Evolutionary conservation across 2,888 invertebrate genomes (phyloP), one percentile per base, ranked within the genome.

Genomic region (Leptopilina syphax): DNA sequence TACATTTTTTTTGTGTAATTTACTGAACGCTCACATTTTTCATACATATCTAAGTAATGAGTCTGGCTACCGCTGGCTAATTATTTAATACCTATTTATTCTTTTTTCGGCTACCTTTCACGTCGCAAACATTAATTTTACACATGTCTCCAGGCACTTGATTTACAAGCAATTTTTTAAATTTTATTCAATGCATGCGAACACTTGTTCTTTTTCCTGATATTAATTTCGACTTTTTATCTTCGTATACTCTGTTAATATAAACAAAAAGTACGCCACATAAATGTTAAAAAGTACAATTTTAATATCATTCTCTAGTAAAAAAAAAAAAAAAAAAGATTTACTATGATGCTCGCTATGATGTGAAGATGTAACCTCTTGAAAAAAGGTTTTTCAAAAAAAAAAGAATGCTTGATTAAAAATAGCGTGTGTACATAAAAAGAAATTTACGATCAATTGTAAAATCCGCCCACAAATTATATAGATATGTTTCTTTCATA

Each of bases 321-420:
- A 60, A 13, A 57, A 57, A 57, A 57, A n/a, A 60, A 60, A 60
- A 60, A 27, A 1, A 27, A 1, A 27, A 34, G 34, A 34, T 34
- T 34, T 34, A 34, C 34, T 34, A 34, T 34, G 34, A 34, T 34
- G 34, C 3, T 34, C 34, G 34, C 34, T 34, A 34, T 34, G 34
- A 34, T 34, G 34, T 34, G 79, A 80, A 83, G 82, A 77, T 63
- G 70, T 66, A 24, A 66, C 24, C 54, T 50, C 24, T 70, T 50
- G 68, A 78, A 73, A 78, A 79, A 41, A 65, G 78, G 66, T 70
- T 79, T 76, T 84, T 83, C 77, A 79, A 76, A 79, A 80, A 65
- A 79, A 79, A 85, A 87, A 90, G 90, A 90, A 87, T 89, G 90
- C 86, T 89, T 89, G 90, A 91, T 91, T 91, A 90, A 91, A 89